Conservation (phyloP, 2,113 vertebrate species). For the Cyprinodon brontotheroides region DNA sequence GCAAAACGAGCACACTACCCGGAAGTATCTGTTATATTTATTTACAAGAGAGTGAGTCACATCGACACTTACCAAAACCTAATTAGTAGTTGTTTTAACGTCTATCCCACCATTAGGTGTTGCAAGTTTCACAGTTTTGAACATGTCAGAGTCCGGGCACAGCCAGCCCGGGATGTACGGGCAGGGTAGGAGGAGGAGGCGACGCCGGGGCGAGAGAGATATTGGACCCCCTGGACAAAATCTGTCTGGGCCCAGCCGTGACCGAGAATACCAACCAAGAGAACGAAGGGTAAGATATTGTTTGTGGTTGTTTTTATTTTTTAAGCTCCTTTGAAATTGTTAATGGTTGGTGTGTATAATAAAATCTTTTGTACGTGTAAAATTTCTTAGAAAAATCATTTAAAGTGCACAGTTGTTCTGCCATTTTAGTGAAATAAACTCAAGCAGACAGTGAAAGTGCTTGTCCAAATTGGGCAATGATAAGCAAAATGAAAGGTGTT, state of each 20-base stretch:
- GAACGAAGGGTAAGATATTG: slow-evolving; percentile 78
- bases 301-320: too few species aligned
- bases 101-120: background rate
- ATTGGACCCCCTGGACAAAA: slow-evolving; percentile 82
- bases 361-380: too few species aligned
- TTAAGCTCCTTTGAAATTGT: too few species aligned
- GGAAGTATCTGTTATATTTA: background rate
- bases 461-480: too few species aligned
- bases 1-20: background rate
- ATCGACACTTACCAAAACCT: background rate
- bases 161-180: slow-evolving; percentile 90
- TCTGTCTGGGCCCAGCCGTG: slow-evolving; percentile 88
- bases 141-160: slow-evolving; percentile 92
- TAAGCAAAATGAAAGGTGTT: too few species aligned
- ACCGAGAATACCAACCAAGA: slow-evolving; percentile 85
- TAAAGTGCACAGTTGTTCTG: too few species aligned
- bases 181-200: slow-evolving; percentile 83
- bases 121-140: background rate
- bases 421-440: too few species aligned
- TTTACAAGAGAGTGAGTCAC: background rate
- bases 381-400: too few species aligned
- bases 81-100: too few species aligned
- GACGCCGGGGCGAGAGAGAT: slow-evolving; percentile 85
- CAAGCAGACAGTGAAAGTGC: too few species aligned
- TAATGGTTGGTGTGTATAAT: too few species aligned